phyloP scores from a whole-genome alignment of 2,113 vertebrate genomes.

The Pantherophis guttatus region DNA sequence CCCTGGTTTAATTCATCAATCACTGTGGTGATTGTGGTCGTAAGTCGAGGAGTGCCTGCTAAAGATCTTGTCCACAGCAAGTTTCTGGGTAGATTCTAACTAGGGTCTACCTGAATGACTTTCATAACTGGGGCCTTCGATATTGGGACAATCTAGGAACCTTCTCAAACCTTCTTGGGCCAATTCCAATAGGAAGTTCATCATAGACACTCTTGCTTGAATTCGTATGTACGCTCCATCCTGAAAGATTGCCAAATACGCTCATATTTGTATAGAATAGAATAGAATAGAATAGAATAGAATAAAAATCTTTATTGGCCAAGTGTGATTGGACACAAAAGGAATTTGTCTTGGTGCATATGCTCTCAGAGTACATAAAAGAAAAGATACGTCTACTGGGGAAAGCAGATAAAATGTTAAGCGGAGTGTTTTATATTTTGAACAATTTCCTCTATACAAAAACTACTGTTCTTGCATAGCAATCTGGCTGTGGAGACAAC shows the following conservation, averaged over 20 bases:
- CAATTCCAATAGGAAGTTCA: neutral
- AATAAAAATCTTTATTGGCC: too few relatives aligned
- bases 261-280: neutral
- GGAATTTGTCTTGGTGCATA: too few relatives aligned
- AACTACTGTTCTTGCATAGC: neutral
- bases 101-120: neutral
- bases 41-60: too few relatives aligned
- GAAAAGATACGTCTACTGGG: too few relatives aligned
- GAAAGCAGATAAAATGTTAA: neutral
- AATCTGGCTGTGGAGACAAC: neutral
- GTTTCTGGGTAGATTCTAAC: neutral
- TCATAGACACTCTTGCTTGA: neutral
- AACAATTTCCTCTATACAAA: neutral
- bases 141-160: neutral
- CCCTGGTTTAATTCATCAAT: too few relatives aligned
- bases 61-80: neutral
- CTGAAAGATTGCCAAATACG: accelerated
- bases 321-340: too few relatives aligned
- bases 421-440: accelerated
- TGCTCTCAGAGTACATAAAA: too few relatives aligned
- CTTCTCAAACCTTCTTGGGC: neutral
- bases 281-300: too few relatives aligned
- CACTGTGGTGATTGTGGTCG: too few relatives aligned
- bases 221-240: too few relatives aligned
- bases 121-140: neutral